Evolutionary conservation across 2,888 invertebrate genomes (phyloP).

Genomic region (Torymus texanus): DNA sequence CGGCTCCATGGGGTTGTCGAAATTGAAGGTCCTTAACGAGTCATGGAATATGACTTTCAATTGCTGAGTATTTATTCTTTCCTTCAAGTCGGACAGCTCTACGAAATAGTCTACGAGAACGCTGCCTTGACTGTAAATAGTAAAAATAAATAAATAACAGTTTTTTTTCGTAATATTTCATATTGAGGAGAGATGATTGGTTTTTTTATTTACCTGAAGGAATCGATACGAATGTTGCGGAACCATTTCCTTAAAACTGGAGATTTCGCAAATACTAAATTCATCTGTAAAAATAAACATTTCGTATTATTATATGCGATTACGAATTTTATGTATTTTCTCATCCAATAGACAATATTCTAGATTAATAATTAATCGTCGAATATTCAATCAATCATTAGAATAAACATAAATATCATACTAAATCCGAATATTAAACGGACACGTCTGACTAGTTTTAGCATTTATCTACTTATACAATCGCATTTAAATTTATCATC

Average conservation of each 20-base stretch:
- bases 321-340: too few species aligned
- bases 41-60: conserved; percentile 80
- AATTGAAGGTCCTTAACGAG: conserved; percentile 78
- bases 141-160: conserved; percentile 17
- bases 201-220: conserved; percentile 79
- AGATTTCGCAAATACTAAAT: conserved; percentile 87
- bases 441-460: too few species aligned
- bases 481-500: too few species aligned
- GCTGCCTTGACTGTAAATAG: conserved; percentile 82
- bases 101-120: conserved; percentile 92
- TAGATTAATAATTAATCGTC: not conserved
- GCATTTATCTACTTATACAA: too few species aligned
- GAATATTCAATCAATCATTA: too few species aligned
- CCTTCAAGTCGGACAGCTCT: conserved; percentile 85
- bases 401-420: too few species aligned
- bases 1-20: conserved; percentile 75
- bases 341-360: too few species aligned
- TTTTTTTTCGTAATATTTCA: conserved; percentile 15
- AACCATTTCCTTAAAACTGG: conserved; percentile 87
- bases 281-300: conserved; percentile 79
- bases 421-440: too few species aligned
- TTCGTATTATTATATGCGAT: too few species aligned
- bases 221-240: conserved; percentile 89
- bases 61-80: conserved; percentile 76
- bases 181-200: not conserved